These are phyloP conservation scores for Ictidomys tridecemlineatus DNA, from an alignment of 2,113 vertebrate genomes.

Conservation along the genomic window DNA sequence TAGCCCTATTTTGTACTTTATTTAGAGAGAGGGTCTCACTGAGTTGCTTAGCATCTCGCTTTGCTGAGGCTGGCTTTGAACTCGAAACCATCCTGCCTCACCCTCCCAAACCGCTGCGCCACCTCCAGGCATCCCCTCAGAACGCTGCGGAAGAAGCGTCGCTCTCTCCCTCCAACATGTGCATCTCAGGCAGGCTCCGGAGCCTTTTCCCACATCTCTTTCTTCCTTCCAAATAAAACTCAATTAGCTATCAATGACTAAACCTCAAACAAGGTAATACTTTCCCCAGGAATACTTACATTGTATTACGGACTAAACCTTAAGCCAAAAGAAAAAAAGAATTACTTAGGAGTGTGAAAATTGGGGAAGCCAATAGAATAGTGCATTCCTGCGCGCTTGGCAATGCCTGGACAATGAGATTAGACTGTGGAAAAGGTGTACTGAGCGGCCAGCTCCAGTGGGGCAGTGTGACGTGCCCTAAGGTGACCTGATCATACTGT, in stretches of 20 bases:
- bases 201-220: background rate
- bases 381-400: background rate
- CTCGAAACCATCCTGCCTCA: too few species aligned
- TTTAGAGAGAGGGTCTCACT: too few species aligned
- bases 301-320: constrained; percentile 38
- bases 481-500: background rate
- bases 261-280: background rate
- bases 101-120: too few species aligned
- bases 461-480: background rate
- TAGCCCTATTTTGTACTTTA: too few species aligned
- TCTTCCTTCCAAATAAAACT: background rate
- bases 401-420: background rate
- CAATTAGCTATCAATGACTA: background rate
- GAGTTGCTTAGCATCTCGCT: too few species aligned
- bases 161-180: background rate
- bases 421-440: background rate
- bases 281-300: constrained; percentile 1
- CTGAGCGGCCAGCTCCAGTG: too few species aligned
- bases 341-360: background rate
- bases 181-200: background rate
- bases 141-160: background rate
- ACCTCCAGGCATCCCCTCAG: too few species aligned
- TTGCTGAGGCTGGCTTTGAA: too few species aligned
- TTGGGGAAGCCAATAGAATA: background rate
- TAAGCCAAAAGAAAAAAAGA: constrained; percentile 23